Conservation (phyloP, 35 echinoderm and acorn worm genomes). For the Ophioderma brevispina region DNA sequence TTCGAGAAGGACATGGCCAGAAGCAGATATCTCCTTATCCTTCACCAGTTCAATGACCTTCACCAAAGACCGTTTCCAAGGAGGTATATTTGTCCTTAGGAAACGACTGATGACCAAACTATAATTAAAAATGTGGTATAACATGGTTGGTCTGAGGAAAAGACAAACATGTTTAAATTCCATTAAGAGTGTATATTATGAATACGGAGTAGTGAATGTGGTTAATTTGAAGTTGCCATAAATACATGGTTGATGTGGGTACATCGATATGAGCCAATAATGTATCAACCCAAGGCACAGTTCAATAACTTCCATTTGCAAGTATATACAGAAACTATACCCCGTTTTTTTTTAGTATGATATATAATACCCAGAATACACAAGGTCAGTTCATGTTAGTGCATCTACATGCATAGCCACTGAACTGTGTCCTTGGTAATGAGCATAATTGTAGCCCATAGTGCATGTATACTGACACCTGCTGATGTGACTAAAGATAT, state of each 20-base stretch:
- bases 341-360: no score
- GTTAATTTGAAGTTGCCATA: background rate
- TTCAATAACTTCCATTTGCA: no score
- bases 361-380: no score
- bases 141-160: background rate
- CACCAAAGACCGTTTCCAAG: background rate
- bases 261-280: no score
- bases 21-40: background rate
- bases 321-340: no score
- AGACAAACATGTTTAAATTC: background rate
- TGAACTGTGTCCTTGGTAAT: no score
- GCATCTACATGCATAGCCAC: no score
- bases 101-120: background rate
- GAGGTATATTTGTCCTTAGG: background rate
- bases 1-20: background rate
- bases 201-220: background rate
- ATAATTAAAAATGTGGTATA: background rate
- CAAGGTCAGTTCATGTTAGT: no score
- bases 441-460: no score
- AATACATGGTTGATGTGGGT: background rate
- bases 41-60: background rate
- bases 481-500: no score
- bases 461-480: no score
- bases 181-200: background rate
- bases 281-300: no score